Evolutionary conservation across 2,113 vertebrate species (phyloP).

Genomic region (Salvelinus alpinus): DNA sequence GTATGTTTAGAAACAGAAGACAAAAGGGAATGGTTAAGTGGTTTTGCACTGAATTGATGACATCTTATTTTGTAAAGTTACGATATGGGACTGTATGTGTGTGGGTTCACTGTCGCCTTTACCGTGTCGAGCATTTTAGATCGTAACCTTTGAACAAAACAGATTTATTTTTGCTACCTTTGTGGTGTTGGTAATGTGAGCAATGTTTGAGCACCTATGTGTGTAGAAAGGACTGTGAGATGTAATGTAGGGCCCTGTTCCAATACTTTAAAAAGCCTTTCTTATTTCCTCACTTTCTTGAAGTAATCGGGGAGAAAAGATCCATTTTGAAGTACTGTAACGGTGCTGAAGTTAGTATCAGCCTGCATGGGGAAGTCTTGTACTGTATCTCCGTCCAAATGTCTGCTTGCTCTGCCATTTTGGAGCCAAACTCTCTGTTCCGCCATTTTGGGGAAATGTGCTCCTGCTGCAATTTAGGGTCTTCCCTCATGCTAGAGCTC

Average conservation of each 20-base stretch:
- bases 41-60: not conserved
- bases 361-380: constrained; percentile 31
- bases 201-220: constrained; percentile 26
- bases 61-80: not conserved
- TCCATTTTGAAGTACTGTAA: not conserved
- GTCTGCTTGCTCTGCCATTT: constrained; percentile 22
- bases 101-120: not conserved
- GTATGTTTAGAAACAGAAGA: no score
- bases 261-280: no score
- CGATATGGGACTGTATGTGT: not conserved
- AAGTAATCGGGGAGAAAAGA: no score
- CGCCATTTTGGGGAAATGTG: constrained; percentile 7
- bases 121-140: not conserved
- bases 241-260: constrained; percentile 8
- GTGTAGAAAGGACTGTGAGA: constrained; percentile 13
- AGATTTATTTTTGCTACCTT: constrained; percentile 11
- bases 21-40: not conserved
- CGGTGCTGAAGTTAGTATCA: constrained; percentile 24
- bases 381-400: constrained; percentile 25
- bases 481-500: constrained; percentile 60
- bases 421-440: constrained; percentile 22
- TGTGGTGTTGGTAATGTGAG: constrained; percentile 8
- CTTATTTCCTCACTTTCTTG: no score
- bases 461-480: not conserved
- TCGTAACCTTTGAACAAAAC: not conserved